Evolutionary conservation across 2,888 invertebrate genomes (phyloP), one percentile per base, ranked within the genome.

Genomic region (Bhutanitis thaidina): DNA sequence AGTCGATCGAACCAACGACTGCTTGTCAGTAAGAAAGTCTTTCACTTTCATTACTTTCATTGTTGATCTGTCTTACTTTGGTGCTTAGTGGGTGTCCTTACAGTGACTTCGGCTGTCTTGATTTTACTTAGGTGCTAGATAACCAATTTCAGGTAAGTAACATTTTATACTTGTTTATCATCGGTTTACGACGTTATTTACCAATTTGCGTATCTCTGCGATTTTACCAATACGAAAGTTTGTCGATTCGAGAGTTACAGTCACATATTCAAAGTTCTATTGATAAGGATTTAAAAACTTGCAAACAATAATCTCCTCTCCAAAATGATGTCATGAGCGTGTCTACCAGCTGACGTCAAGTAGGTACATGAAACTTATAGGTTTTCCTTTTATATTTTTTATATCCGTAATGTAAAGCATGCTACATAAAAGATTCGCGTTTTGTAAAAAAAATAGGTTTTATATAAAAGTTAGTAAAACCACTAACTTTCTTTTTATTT

Each of bases 71-170:
- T 80, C 20, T 20, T 20, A 80, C 77, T 79, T 84, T 83, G 76
- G 87, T 88, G 84, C 80, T 73, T 78, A 80, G 79, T 85, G 80
- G 74, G 73, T 75, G 85, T 83, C 71, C 70, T 69, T 68, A 15
- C 46, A 78, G 85, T 84, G 82, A 67, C 71, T 75, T 61, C 77
- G 65, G 65, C 63, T 64, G 73, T 66, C 73, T 73, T 78, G 66
- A 66, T 71, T 74, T 68, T 61, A 69, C 56, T 64, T 75, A 71
- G 71, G 77, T 74, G 79, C 74, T 74, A 79, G 59, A 58, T 66
- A 64, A 68, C 68, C 73, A 67, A 61, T 61, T 71, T 62, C 84
- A 88, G 74, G 88, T 88, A 64, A 84, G 80, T 74, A 7, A 12
- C 7, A 5, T 47, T 43, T 32, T 43, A n/a, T 0, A 12, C 34